Conservation (phyloP, 2,888 invertebrate species). For the Lithophane ornitopus region DNA sequence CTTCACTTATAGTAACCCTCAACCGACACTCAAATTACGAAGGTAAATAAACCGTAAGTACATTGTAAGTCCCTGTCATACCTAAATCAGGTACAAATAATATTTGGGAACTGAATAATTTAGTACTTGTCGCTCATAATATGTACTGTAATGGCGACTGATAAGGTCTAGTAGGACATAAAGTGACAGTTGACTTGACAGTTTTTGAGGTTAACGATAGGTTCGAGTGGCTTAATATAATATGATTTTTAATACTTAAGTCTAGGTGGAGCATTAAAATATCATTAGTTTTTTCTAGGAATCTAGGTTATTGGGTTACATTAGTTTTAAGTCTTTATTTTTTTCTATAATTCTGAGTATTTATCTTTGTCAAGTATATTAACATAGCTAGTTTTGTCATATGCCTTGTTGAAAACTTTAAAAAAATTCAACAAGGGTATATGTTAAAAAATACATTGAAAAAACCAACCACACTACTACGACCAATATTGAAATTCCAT, state of each 20-base stretch:
- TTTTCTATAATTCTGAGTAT: not conserved
- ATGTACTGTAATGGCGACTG: conserved; percentile 28
- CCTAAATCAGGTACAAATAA: conserved; percentile 51
- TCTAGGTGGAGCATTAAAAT: not conserved
- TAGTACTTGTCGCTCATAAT: conserved; percentile 35
- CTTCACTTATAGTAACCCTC: conserved; percentile 6
- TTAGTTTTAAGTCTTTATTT: not conserved
- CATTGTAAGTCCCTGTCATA: conserved; percentile 41
- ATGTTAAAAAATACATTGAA: conserved; percentile 4
- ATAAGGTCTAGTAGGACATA: conserved; percentile 26
- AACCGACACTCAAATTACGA: conserved; percentile 45
- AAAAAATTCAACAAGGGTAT: no score
- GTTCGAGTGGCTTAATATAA: not conserved
- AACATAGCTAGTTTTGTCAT: not conserved
- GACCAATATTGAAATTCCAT: conserved; percentile 34
- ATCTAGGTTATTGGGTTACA: not conserved
- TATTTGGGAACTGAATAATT: conserved; percentile 52
- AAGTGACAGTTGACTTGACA: conserved; percentile 15
- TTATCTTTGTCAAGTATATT: not conserved
- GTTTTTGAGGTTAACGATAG: conserved; percentile 1
- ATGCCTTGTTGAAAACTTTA: not conserved
- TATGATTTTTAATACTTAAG: not conserved
- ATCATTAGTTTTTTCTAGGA: no score
- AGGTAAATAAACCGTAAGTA: conserved; percentile 37
- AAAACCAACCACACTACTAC: conserved; percentile 24